A percentile compares a stretch with the other conserved stretches of the same genome.
Evolutionary conservation across 2,888 invertebrate species (phyloP).

Genomic region (Acanthoscelides obtectus): DNA sequence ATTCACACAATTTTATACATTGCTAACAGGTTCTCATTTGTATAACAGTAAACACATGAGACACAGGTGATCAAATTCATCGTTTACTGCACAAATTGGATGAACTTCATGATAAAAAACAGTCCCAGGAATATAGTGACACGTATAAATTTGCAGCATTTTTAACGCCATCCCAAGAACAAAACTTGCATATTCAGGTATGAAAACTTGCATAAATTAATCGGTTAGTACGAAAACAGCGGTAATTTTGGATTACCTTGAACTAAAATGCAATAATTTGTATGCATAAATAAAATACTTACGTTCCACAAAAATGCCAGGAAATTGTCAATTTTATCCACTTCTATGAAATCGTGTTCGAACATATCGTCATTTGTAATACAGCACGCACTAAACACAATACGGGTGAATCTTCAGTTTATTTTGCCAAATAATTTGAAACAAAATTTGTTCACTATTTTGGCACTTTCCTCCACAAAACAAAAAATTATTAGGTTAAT

Average conservation of each 20-base stretch:
- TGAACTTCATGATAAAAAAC: too few relatives aligned
- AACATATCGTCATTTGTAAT: constrained; percentile 36
- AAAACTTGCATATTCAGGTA: not conserved
- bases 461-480: not conserved
- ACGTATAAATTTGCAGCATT: too few relatives aligned
- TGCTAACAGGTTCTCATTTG: too few relatives aligned
- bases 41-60: too few relatives aligned
- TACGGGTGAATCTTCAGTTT: constrained; percentile 6
- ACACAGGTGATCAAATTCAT: too few relatives aligned
- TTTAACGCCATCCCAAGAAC: not conserved
- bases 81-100: too few relatives aligned
- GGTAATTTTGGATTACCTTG: constrained; percentile 13
- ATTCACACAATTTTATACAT: too few relatives aligned
- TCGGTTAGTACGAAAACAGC: not conserved
- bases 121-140: too few relatives aligned
- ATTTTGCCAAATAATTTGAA: constrained; percentile 6
- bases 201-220: constrained; percentile 3
- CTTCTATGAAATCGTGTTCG: constrained; percentile 62
- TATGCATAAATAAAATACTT: constrained; percentile 49
- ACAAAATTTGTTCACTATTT: not conserved
- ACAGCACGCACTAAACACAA: constrained; percentile 3
- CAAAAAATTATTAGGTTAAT: too few relatives aligned
- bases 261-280: constrained; percentile 10
- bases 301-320: constrained; percentile 76
- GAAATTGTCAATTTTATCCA: constrained; percentile 72